Conservation (phyloP, 2,888 invertebrate species). For the Dexiosoma caninum region DNA sequence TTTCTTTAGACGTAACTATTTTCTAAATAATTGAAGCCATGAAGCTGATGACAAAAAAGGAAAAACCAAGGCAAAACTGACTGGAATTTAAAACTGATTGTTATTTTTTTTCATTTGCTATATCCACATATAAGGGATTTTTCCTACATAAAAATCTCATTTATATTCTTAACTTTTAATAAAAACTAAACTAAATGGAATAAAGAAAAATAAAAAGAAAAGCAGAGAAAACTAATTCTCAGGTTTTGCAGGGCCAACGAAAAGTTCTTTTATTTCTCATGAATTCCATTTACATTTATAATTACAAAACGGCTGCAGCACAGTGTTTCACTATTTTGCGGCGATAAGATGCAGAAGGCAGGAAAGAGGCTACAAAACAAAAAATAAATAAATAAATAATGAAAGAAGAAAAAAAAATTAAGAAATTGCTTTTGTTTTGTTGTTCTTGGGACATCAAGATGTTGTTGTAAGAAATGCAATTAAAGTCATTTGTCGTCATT, state of each 20-base stretch:
- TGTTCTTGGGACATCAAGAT: slow-evolving; percentile 34
- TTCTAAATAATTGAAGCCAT: slow-evolving; percentile 42
- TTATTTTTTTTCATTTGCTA: slow-evolving; percentile 45
- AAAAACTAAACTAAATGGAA: neutral
- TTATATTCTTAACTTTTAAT: slow-evolving; percentile 38
- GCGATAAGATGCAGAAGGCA: slow-evolving; percentile 13
- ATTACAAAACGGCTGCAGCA: slow-evolving; percentile 51
- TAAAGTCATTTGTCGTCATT: slow-evolving; percentile 63
- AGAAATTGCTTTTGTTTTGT: slow-evolving; percentile 35
- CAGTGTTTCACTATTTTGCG: slow-evolving; percentile 30
- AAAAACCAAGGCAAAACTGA: no score
- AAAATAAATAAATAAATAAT: slow-evolving; percentile 24
- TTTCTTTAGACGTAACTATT: neutral
- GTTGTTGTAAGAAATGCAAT: slow-evolving; percentile 60
- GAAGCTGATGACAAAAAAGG: neutral
- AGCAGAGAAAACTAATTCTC: slow-evolving; percentile 43
- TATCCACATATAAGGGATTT: slow-evolving; percentile 31
- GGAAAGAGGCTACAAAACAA: neutral
- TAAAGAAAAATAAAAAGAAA: neutral
- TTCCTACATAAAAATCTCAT: slow-evolving; percentile 25
- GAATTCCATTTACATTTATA: slow-evolving; percentile 64
- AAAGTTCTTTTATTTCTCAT: slow-evolving; percentile 57
- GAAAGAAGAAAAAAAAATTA: no score
- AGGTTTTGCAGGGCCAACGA: slow-evolving; percentile 37
- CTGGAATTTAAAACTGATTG: slow-evolving; percentile 51